These are phyloP conservation scores for Antennarius striatus DNA, from an alignment of 2,113 vertebrate genomes.

Conservation along the genomic window DNA sequence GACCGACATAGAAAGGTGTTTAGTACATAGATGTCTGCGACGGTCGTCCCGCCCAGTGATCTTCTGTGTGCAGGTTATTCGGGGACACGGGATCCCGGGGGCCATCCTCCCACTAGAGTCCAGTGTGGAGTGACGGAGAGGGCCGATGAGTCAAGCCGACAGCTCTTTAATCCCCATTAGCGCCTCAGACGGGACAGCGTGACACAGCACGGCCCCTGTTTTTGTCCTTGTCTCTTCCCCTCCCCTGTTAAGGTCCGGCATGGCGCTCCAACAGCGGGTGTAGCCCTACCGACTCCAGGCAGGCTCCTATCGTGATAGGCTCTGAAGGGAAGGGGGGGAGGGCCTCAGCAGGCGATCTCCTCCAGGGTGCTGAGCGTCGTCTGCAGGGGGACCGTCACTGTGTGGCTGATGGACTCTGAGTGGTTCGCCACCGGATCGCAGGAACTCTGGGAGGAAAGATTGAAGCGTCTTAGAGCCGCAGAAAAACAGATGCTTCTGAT, in stretches of 20 bases:
- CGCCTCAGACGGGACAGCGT: conserved; percentile 55
- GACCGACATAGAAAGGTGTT: conserved; percentile 60
- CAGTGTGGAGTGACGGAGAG: conserved; percentile 64
- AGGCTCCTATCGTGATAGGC: conserved; percentile 13
- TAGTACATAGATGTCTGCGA: conserved; percentile 59
- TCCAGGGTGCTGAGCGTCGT: conserved; percentile 92
- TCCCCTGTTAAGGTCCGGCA: conserved; percentile 37
- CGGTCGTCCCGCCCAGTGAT: conserved; percentile 31
- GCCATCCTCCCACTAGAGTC: conserved; percentile 32
- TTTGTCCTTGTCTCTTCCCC: conserved; percentile 38
- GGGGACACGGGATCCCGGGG: conserved; percentile 25
- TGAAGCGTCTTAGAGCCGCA: background rate
- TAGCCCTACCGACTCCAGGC: conserved; percentile 34
- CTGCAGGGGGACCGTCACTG: conserved; percentile 93
- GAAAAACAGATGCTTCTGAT: too few species aligned
- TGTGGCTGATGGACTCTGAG: conserved; percentile 96
- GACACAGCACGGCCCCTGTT: conserved; percentile 61
- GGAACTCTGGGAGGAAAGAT: conserved; percentile 83
- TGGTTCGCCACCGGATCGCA: conserved; percentile 95
- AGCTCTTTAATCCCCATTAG: conserved; percentile 66
- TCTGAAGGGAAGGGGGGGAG: conserved; percentile 40
- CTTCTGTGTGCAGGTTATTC: conserved; percentile 34
- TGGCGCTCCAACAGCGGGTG: conserved; percentile 29
- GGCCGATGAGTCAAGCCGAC: conserved; percentile 66
- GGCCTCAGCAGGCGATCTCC: conserved; percentile 95